Conservation (phyloP, 2,113 vertebrate genomes). For the Odocoileus hemionus region DNA sequence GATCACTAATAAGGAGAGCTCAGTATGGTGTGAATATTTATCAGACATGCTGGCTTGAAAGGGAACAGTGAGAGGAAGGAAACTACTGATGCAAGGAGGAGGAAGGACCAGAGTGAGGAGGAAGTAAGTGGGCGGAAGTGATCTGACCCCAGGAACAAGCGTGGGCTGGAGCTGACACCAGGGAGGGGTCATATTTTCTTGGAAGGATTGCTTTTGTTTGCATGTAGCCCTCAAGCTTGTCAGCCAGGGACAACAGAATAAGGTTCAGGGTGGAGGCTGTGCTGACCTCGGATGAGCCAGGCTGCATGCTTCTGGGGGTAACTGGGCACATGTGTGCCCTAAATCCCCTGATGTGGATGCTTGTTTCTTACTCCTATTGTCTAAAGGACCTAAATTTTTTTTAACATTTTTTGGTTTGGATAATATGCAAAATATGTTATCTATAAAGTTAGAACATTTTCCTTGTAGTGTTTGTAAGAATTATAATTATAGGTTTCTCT, state of each 20-base stretch:
- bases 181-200: background rate
- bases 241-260: background rate
- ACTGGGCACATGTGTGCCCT: rapidly evolving
- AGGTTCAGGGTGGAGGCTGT: background rate
- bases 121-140: background rate
- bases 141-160: too few species aligned
- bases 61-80: background rate
- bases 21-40: background rate
- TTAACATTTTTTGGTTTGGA: background rate
- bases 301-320: too few species aligned
- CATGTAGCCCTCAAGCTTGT: background rate
- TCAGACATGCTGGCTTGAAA: background rate
- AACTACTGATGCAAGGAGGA: background rate
- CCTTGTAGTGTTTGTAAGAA: background rate
- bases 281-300: background rate
- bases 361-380: background rate
- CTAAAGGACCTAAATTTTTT: background rate
- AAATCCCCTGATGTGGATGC: background rate
- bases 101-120: background rate
- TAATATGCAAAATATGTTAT: background rate
- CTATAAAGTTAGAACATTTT: background rate
- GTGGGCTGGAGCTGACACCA: rapidly evolving
- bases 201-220: background rate
- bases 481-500: background rate
- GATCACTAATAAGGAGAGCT: background rate